Evolutionary conservation across 2,113 vertebrate genomes (phyloP).

Genomic region (Dolichallabes microphthalmus): DNA sequence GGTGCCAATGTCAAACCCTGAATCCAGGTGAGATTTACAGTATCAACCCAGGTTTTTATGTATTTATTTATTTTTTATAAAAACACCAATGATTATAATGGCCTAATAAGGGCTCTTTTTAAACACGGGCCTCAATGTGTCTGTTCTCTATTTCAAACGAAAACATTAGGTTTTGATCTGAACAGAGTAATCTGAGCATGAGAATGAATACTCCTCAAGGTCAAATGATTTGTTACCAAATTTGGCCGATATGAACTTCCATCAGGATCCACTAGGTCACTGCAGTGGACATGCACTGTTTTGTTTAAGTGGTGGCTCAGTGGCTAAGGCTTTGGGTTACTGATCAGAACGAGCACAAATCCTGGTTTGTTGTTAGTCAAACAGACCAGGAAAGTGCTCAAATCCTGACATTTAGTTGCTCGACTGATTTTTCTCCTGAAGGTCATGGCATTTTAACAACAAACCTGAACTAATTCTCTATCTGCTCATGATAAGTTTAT

Average conservation of each 20-base stretch:
- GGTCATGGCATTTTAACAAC: neutral
- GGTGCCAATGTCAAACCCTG: no score
- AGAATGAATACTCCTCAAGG: neutral
- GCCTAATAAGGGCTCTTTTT: neutral
- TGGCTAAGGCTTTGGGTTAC: neutral
- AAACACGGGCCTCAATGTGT: neutral
- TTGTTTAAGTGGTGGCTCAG: neutral
- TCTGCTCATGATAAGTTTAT: neutral
- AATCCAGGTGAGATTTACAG: neutral
- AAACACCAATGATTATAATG: neutral
- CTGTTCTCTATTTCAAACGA: neutral
- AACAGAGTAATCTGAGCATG: neutral
- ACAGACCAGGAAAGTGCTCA: no score
- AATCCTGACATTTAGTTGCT: no score
- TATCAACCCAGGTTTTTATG: neutral
- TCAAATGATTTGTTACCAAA: neutral
- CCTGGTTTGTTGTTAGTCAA: no score
- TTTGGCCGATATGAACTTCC: neutral
- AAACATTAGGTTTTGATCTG: neutral
- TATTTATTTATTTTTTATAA: no score
- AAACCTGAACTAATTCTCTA: neutral
- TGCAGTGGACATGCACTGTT: neutral
- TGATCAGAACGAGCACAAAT: neutral
- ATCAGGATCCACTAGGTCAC: neutral
- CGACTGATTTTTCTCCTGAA: neutral